Conservation (phyloP, 1,140 invertebrate species). For the Panagrolaimus sp. region DNA sequence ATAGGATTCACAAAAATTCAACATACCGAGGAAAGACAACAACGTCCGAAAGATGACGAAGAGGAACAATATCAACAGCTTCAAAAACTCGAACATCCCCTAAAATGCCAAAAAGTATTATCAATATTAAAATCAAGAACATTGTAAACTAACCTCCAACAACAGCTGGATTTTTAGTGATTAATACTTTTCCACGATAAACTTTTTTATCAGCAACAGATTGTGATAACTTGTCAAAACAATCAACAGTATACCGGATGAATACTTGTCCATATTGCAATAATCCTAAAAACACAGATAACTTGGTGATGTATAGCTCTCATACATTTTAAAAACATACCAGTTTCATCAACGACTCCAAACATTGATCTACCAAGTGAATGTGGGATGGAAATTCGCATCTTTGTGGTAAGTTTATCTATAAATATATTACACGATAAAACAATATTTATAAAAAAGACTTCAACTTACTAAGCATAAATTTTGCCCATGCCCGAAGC, state of each 20-base stretch:
- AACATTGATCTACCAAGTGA: conserved; percentile 33
- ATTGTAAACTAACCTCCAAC: no score
- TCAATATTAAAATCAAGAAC: no score
- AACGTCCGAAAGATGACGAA: conserved; percentile 56
- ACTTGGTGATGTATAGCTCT: no score
- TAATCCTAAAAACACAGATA: no score
- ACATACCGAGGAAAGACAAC: conserved; percentile 59
- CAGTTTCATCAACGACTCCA: conserved; percentile 48
- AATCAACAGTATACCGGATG: conserved; percentile 40
- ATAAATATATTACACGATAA: background rate
- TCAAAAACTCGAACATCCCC: conserved; percentile 57
- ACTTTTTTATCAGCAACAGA: background rate
- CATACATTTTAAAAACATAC: no score
- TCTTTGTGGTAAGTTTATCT: conserved; percentile 9
- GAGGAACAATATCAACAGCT: conserved; percentile 44
- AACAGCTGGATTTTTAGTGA: conserved; percentile 58
- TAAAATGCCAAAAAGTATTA: no score
- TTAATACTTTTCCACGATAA: conserved; percentile 32
- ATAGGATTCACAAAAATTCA: no score
- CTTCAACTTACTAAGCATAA: conserved; percentile 4
- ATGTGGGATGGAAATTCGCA: conserved; percentile 13
- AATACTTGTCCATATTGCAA: conserved; percentile 48
- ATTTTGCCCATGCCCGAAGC: background rate
- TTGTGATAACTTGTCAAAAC: background rate
- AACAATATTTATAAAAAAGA: background rate